Conservation (phyloP, 2,113 vertebrate genomes). For the Anhinga rufa region DNA sequence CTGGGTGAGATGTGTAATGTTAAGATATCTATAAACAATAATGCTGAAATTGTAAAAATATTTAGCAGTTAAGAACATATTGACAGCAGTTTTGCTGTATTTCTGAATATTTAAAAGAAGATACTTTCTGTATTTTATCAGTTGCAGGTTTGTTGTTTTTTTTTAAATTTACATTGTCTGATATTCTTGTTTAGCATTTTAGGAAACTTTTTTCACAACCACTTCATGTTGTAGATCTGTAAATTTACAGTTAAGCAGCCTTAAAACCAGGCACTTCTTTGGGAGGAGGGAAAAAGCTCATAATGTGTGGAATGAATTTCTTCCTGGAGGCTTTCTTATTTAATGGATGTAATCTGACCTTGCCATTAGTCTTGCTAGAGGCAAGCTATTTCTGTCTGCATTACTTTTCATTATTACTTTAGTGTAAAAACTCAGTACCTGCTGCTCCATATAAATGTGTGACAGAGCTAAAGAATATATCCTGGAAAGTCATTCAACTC, state of each 20-base stretch:
- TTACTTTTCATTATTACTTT: constrained; percentile 59
- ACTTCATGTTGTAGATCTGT: background rate
- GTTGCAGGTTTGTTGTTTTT: background rate
- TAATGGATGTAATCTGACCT: constrained; percentile 63
- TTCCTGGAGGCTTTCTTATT: constrained; percentile 34
- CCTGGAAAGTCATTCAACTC: constrained; percentile 22
- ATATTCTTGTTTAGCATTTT: background rate
- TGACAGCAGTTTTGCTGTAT: background rate
- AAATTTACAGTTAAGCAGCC: background rate
- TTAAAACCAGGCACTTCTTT: background rate
- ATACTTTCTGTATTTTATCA: background rate
- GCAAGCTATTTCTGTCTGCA: constrained; percentile 55
- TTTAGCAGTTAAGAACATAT: background rate
- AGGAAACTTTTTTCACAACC: background rate
- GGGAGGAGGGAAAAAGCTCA: background rate
- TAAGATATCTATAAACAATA: background rate
- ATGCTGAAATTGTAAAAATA: background rate
- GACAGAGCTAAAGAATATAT: constrained; percentile 1
- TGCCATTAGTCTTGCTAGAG: constrained; percentile 62
- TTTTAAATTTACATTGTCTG: background rate
- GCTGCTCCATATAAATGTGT: constrained; percentile 43
- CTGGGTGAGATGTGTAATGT: background rate
- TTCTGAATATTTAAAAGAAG: background rate
- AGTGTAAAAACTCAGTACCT: background rate
- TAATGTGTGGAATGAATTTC: constrained; percentile 18